A percentile compares a stretch with the other conserved stretches of the same genome.
Evolutionary conservation across 2,888 invertebrate genomes (phyloP).

Genomic region (Sminthurinus aureus): DNA sequence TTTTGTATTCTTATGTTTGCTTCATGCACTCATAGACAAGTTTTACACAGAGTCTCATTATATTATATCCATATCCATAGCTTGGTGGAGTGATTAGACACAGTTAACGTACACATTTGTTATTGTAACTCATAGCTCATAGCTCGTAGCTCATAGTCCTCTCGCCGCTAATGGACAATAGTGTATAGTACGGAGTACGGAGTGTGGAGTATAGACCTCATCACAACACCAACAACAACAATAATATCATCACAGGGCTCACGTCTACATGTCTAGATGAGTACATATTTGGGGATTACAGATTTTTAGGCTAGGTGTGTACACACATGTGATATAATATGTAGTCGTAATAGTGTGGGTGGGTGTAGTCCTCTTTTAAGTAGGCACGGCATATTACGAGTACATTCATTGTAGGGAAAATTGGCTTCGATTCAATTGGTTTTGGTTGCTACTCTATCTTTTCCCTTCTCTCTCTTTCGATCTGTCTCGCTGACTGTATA

Average conservation of each 20-base stretch:
- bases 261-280: not conserved
- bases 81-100: not conserved
- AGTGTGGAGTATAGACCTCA: not conserved
- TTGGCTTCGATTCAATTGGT: slow-evolving; percentile 26
- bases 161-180: slow-evolving; percentile 20
- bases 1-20: not conserved
- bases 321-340: not conserved
- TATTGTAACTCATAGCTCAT: not conserved
- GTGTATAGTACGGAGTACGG: no score
- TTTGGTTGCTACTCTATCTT: not conserved
- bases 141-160: not conserved
- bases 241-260: no score
- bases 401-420: slow-evolving; percentile 17
- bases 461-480: slow-evolving; percentile 12
- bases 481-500: not conserved
- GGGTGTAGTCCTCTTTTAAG: slow-evolving; percentile 9
- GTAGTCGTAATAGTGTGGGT: slow-evolving; percentile 15
- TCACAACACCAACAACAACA: not conserved
- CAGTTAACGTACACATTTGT: not conserved
- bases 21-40: no score
- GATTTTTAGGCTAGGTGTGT: not conserved
- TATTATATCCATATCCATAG: no score
- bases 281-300: not conserved
- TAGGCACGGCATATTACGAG: slow-evolving; percentile 4
- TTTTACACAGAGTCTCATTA: no score